Conservation (phyloP, 1,140 invertebrate species). For the Gonioctena quinquepunctata region DNA sequence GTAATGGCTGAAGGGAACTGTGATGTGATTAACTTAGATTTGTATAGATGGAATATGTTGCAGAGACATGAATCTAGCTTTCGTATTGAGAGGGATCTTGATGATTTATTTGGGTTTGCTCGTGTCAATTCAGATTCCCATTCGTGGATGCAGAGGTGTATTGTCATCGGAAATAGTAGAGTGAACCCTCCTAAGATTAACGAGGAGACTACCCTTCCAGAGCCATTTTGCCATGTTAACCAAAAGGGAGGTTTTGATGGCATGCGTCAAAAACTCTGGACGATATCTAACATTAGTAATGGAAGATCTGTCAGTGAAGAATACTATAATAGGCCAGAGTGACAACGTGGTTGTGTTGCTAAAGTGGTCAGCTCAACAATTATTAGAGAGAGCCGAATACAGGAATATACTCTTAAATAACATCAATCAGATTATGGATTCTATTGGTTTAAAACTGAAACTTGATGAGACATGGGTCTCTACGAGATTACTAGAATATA, state of each 20-base stretch:
- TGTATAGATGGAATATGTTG: slow-evolving; percentile 9
- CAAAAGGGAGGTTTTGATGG: not conserved
- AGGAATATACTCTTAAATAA: not conserved
- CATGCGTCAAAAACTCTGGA: not conserved
- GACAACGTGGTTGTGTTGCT: not conserved
- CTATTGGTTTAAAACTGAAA: not conserved
- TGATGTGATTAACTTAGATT: not conserved
- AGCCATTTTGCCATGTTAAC: not conserved
- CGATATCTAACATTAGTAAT: not conserved
- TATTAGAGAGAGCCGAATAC: not conserved
- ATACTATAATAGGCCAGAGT: not conserved
- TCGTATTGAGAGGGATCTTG: slow-evolving; percentile 15
- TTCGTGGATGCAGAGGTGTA: not conserved
- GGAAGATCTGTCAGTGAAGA: not conserved
- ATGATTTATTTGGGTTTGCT: not conserved
- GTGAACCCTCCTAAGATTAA: not conserved
- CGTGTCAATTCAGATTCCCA: not conserved
- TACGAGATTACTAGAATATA: not conserved
- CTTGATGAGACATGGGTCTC: not conserved
- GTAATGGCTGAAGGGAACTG: not conserved
- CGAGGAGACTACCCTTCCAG: not conserved
- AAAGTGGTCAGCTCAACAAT: not conserved
- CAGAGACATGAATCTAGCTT: slow-evolving; percentile 2
- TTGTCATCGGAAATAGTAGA: not conserved
- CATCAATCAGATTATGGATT: not conserved